These are phyloP conservation scores for Dipodomys ordii DNA, from an alignment of 2,113 vertebrate genomes.

Conservation along the genomic window DNA sequence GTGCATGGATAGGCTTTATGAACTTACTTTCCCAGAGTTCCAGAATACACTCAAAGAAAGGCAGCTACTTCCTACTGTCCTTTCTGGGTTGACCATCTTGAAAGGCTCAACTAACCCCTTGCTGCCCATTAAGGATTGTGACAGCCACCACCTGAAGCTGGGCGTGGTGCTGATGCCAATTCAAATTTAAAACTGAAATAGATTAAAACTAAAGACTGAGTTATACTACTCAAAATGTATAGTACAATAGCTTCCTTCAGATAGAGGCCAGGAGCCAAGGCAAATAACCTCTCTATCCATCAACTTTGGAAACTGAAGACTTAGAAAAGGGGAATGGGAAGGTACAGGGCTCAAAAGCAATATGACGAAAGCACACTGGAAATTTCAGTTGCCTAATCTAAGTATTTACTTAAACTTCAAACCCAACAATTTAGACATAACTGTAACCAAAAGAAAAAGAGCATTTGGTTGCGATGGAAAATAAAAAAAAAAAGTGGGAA, in stretches of 20 bases:
- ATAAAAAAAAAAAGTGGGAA: neutral
- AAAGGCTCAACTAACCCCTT: neutral
- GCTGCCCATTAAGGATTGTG: neutral
- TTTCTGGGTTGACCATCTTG: neutral
- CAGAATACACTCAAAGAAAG: neutral
- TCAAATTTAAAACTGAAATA: constrained; percentile 36
- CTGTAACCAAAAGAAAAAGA: constrained; percentile 69
- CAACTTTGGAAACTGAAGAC: neutral
- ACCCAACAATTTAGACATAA: constrained; percentile 77
- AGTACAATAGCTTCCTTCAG: neutral
- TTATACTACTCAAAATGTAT: neutral
- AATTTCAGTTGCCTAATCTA: constrained; percentile 66
- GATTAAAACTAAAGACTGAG: neutral
- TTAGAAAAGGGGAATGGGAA: neutral
- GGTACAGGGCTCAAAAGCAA: constrained; percentile 65
- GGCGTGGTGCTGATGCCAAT: neutral
- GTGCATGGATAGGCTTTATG: neutral
- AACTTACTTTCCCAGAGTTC: neutral
- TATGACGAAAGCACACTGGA: neutral
- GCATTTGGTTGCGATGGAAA: constrained; percentile 66
- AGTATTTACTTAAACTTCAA: constrained; percentile 78
- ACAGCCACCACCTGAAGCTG: neutral
- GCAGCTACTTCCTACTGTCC: neutral
- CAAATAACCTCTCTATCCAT: neutral
- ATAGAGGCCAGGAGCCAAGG: neutral